Base-by-base conservation (phyloP, 2,797 vertebrate species). In the Alfaro cultratus region DNA sequence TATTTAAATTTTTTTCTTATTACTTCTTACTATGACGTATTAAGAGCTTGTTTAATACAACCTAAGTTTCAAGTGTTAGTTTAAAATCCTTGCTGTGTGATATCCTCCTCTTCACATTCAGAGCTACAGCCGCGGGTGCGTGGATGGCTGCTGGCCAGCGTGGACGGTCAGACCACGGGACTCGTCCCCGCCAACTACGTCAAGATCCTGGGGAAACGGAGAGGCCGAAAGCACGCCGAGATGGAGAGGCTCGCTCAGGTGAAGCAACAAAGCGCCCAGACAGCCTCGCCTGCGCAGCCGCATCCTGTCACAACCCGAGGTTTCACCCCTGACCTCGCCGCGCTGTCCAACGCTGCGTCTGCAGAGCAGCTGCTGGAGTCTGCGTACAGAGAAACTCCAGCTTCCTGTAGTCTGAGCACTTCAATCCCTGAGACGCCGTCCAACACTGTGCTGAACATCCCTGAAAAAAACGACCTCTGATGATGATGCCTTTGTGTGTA, bases 101-200 rank as follows among this genome's bases (percentile, higher is more conserved):
- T n/a, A 12, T 43, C 26, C 47, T 29, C 39, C 2, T 0, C 36
- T 60, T 16, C 16, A 7, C 85, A 43, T 89, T 75, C 83, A 99
- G 99, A 99, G 88, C 97, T 97, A 87, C 98, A 99, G 74, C 97
- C 98, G 70, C 96, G 95, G 90, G 94, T 99, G 29, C 97, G 98
- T 16, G 99, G 99, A 71, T 99, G 98, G 98, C 95, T 99, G 83
- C 93, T 99, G 93, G 98, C 97, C 88, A 99, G 98, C 76, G 81
- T 96, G 1, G 97, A 98, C n/a, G 97, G 97, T 51, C 97, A 97
- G 88, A 96, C 96, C 77, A 96, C 96, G 15, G 97, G 98, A 89
- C 97, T 99, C 0, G 95, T 99, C 83, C 98, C 98, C 34, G 97
- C 97, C 85, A 99, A 98, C 95, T 98, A 99, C 34, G 95, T 99